Percentiles rank a stretch among this genome's conserved stretches.
phyloP scores from a whole-genome alignment of 2,797 vertebrate genomes.

The Catharus ustulatus region DNA sequence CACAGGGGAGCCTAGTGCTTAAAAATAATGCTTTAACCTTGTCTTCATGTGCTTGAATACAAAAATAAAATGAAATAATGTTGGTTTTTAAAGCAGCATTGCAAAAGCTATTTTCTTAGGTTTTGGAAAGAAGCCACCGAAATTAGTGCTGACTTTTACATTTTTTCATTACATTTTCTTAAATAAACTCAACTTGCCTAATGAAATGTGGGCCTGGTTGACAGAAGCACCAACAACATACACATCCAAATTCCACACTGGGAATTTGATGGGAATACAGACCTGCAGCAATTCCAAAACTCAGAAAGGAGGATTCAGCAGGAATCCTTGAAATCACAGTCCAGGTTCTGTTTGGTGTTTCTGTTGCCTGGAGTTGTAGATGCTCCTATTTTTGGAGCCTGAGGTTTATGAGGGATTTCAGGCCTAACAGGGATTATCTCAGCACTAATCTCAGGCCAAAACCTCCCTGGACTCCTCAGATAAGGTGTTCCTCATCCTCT shows the following conservation, averaged over 20 bases:
- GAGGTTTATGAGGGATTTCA: background rate
- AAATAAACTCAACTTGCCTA: background rate
- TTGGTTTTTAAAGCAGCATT: background rate
- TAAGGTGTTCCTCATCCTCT: slow-evolving; percentile 20
- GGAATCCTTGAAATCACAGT: background rate
- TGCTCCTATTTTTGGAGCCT: background rate
- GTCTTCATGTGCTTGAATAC: background rate
- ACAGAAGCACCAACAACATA: background rate
- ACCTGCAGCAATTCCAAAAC: background rate
- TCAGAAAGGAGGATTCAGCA: background rate
- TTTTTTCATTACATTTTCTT: background rate
- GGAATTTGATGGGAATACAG: background rate
- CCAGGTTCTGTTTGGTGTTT: background rate
- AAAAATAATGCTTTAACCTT: background rate
- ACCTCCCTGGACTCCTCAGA: background rate
- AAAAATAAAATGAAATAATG: background rate
- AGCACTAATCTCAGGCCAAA: slow-evolving; percentile 63
- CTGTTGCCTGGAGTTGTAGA: background rate
- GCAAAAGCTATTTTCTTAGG: background rate
- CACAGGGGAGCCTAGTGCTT: background rate
- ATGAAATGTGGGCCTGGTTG: background rate
- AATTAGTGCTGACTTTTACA: slow-evolving; percentile 39
- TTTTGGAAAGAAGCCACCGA: slow-evolving; percentile 42
- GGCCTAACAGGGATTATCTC: background rate
- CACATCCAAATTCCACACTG: background rate